phyloP scores from a whole-genome alignment of 2,888 invertebrate genomes.

The Allacma fusca region DNA sequence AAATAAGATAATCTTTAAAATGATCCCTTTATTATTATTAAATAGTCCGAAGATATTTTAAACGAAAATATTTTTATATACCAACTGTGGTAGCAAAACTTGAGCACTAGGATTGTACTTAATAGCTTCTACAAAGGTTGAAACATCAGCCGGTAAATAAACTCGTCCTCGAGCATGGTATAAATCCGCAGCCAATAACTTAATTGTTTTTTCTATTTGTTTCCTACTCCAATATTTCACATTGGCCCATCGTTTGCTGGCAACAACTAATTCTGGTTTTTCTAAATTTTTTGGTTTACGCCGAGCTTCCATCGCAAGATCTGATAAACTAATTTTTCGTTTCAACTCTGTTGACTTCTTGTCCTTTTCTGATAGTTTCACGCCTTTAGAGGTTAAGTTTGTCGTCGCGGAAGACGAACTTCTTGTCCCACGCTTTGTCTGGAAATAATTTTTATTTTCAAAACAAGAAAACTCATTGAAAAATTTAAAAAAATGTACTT shows the following conservation, averaged over 20 bases:
- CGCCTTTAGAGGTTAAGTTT: not conserved
- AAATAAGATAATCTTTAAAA: conserved; percentile 62
- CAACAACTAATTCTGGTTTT: conserved; percentile 31
- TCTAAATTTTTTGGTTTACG: not conserved
- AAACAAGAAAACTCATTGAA: no score
- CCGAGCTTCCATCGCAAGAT: not conserved
- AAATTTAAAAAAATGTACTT: not conserved
- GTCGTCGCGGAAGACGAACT: conserved; percentile 32
- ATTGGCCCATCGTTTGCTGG: conserved; percentile 53
- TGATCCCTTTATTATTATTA: not conserved
- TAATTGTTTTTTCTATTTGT: conserved; percentile 54
- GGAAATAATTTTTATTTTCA: not conserved
- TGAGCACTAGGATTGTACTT: conserved; percentile 55
- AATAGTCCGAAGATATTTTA: no score
- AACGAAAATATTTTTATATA: no score
- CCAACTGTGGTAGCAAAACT: conserved; percentile 52
- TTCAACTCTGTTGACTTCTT: conserved; percentile 15
- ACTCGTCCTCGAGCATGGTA: conserved; percentile 41
- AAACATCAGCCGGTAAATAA: conserved; percentile 51
- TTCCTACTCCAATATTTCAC: conserved; percentile 55
- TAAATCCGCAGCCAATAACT: conserved; percentile 47
- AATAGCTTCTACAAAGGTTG: conserved; percentile 52
- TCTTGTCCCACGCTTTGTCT: conserved; percentile 34
- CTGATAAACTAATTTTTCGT: conserved; percentile 25
- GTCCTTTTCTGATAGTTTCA: conserved; percentile 10